Evolutionary conservation across 2,113 vertebrate genomes (phyloP).

Genomic region (Elachura formosa): DNA sequence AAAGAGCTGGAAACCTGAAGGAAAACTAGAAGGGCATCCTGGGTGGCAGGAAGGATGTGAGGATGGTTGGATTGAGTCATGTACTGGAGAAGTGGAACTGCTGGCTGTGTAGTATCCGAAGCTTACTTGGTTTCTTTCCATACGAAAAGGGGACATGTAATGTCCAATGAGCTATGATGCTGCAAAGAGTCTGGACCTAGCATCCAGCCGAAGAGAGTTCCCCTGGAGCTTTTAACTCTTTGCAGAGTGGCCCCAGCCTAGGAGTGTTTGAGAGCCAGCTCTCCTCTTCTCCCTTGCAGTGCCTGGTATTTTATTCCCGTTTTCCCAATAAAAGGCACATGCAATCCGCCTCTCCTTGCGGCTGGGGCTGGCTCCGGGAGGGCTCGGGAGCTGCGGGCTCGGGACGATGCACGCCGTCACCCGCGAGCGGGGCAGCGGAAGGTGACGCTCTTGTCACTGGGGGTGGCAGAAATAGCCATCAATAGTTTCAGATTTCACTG

Average conservation of each 20-base stretch:
- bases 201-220: neutral
- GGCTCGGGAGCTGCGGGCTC: neutral
- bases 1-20: neutral
- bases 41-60: neutral
- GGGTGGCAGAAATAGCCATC: neutral
- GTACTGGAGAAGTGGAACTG: neutral
- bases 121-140: neutral
- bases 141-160: neutral
- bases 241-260: neutral
- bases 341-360: fast-evolving
- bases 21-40: neutral
- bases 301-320: neutral
- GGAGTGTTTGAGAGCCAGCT: neutral
- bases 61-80: neutral
- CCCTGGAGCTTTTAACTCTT: neutral
- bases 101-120: neutral
- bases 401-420: neutral
- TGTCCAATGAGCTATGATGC: neutral
- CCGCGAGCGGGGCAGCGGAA: neutral
- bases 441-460: neutral
- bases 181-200: neutral
- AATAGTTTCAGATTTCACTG: neutral
- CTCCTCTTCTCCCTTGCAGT: neutral
- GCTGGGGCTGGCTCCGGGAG: neutral
- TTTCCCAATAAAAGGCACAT: neutral